Percentiles rank a stretch among this genome's conserved stretches.
Conservation (phyloP, 2,888 invertebrate genomes). For the Alitta virens region DNA sequence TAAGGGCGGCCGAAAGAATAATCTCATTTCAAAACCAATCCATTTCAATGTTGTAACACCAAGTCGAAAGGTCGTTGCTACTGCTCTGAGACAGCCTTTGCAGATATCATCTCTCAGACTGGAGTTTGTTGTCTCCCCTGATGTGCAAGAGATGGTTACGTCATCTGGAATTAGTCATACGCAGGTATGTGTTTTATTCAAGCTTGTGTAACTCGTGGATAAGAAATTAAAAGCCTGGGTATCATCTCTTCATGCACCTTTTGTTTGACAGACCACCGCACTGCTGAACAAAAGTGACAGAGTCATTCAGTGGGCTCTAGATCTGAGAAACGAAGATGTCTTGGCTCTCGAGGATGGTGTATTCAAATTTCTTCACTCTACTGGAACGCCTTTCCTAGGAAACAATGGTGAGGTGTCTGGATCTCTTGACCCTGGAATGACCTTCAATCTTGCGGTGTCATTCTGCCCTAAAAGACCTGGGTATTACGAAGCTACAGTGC, state of each 20-base stretch:
- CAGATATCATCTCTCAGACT: conserved; percentile 42
- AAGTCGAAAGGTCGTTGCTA: conserved; percentile 51
- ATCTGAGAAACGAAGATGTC: conserved; percentile 37
- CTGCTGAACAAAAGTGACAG: conserved; percentile 51
- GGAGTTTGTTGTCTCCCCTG: conserved; percentile 45
- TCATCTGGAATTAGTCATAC: conserved; percentile 29
- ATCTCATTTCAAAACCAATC: conserved; percentile 47
- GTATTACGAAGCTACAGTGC: conserved; percentile 42
- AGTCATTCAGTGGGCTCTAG: conserved; percentile 47
- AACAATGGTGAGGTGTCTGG: conserved; percentile 45
- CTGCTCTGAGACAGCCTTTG: conserved; percentile 52
- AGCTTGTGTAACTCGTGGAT: too few relatives aligned
- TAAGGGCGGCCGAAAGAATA: conserved; percentile 46
- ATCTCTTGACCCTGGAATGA: conserved; percentile 46
- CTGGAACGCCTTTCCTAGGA: conserved; percentile 48
- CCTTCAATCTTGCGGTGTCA: conserved; percentile 42
- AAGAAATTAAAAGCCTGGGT: too few relatives aligned
- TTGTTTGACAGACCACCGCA: conserved; percentile 39
- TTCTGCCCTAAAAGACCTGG: conserved; percentile 56
- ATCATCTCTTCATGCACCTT: too few relatives aligned
- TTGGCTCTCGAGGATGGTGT: conserved; percentile 45
- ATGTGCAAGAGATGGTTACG: conserved; percentile 35
- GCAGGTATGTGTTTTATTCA: conserved; percentile 26
- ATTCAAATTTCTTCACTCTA: conserved; percentile 50
- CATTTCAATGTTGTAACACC: conserved; percentile 46